Conservation (phyloP, 2,888 invertebrate species). For the Oeneis ivallda region DNA sequence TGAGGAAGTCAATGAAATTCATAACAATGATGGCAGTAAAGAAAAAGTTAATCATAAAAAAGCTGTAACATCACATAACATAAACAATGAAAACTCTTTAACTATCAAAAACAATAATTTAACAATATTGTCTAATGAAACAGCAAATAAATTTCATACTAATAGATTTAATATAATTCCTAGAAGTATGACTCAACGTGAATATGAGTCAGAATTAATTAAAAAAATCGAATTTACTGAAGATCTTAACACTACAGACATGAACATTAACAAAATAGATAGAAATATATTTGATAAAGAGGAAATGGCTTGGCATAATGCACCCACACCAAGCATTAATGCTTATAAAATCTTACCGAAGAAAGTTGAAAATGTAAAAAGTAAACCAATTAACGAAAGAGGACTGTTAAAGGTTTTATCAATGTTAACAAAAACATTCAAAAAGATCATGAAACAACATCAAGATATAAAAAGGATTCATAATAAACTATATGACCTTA, state of each 20-base stretch:
- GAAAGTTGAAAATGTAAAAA: conserved; percentile 44
- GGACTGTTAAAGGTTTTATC: conserved; percentile 67
- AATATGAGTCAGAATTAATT: conserved; percentile 49
- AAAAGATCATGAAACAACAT: conserved; percentile 70
- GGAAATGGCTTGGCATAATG: conserved; percentile 56
- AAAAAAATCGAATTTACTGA: conserved; percentile 53
- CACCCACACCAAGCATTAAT: conserved; percentile 48
- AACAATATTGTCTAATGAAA: conserved; percentile 22
- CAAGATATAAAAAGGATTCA: conserved; percentile 63
- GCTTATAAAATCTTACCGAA: conserved; percentile 57
- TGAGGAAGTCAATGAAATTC: background rate
- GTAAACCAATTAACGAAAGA: conserved; percentile 59
- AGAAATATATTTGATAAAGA: conserved; percentile 56
- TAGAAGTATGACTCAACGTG: conserved; percentile 54
- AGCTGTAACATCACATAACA: conserved; percentile 11
- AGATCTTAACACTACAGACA: conserved; percentile 48
- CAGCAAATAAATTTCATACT: background rate
- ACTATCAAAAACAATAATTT: conserved; percentile 29
- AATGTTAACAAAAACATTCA: conserved; percentile 69
- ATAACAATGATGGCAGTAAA: background rate
- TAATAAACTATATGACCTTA: conserved; percentile 50
- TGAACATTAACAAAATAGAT: conserved; percentile 41
- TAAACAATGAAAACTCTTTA: conserved; percentile 24
- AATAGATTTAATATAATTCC: conserved; percentile 37
- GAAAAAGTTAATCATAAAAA: conserved; percentile 28